phyloP scores from a whole-genome alignment of 2,113 vertebrate genomes.

The Oreocharis arfaki region DNA sequence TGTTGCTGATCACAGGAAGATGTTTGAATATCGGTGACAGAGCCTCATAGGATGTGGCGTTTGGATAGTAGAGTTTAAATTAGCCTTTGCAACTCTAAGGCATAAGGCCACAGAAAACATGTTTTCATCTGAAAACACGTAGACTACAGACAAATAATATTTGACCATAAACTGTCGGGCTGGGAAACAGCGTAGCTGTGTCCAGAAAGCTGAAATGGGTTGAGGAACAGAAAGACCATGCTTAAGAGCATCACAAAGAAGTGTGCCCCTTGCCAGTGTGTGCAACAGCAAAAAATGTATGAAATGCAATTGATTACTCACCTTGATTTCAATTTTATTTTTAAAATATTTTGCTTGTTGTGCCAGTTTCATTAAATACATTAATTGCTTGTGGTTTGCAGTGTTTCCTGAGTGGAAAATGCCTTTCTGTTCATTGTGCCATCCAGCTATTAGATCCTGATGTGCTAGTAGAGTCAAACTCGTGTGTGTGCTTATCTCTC shows the following conservation, averaged over 20 bases:
- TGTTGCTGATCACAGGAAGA: background rate
- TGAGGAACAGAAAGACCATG: background rate
- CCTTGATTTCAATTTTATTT: background rate
- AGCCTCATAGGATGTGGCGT: background rate
- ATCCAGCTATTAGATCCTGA: background rate
- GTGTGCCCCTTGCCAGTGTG: background rate
- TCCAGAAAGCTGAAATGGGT: background rate
- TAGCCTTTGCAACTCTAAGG: background rate
- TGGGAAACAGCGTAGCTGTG: background rate
- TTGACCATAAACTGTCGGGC: background rate
- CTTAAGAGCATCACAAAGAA: background rate
- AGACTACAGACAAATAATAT: background rate
- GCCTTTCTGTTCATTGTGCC: background rate
- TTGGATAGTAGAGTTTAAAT: background rate
- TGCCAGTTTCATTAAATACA: background rate
- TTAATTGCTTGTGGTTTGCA: constrained; percentile 36
- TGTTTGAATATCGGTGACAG: background rate
- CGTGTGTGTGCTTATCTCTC: background rate
- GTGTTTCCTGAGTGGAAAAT: background rate
- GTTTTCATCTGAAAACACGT: background rate
- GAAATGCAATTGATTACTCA: background rate
- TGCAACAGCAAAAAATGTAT: background rate
- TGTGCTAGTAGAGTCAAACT: background rate
- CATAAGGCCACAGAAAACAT: background rate
- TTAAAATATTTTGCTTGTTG: background rate